Conservation (phyloP, 2,797 vertebrate species). For the Cetoscarus ocellatus region DNA sequence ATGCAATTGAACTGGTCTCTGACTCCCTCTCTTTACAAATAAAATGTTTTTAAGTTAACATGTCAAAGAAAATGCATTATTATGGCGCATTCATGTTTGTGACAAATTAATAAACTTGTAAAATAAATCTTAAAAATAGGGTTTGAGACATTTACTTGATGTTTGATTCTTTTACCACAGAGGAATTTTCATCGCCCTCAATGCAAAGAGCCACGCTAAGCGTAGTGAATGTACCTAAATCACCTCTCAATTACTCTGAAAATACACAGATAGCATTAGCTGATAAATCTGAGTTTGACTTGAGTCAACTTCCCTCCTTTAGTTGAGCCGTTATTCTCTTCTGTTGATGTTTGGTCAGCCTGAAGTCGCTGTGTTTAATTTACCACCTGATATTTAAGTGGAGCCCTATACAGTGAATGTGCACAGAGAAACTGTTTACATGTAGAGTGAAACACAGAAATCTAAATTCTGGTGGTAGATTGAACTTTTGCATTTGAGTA, state of each 20-base stretch:
- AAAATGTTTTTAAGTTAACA: slow-evolving; percentile 83
- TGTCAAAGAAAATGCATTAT: slow-evolving; percentile 78
- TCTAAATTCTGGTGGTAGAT: slow-evolving; percentile 60
- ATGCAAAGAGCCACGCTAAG: slow-evolving; percentile 37
- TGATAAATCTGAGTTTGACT: slow-evolving; percentile 35
- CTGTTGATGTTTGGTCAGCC: slow-evolving; percentile 54
- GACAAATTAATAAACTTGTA: slow-evolving; percentile 78
- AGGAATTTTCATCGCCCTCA: slow-evolving; percentile 34
- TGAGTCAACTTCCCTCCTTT: slow-evolving; percentile 38
- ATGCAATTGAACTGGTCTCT: slow-evolving; percentile 90
- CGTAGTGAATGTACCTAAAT: slow-evolving; percentile 67
- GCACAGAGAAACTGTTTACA: slow-evolving; percentile 77
- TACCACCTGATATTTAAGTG: slow-evolving; percentile 66
- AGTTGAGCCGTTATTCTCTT: slow-evolving; percentile 35
- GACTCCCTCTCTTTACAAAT: slow-evolving; percentile 86
- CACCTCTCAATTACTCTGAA: slow-evolving; percentile 46
- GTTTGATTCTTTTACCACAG: slow-evolving; percentile 52
- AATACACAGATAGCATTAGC: slow-evolving; percentile 43
- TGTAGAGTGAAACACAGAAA: slow-evolving; percentile 62
- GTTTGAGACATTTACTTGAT: slow-evolving; percentile 67
- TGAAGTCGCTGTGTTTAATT: slow-evolving; percentile 58
- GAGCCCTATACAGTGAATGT: slow-evolving; percentile 69
- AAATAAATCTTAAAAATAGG: slow-evolving; percentile 72
- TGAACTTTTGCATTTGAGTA: slow-evolving; percentile 29
- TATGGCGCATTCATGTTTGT: slow-evolving; percentile 81